Conservation (phyloP, 2,888 invertebrate genomes). For the Epirrhoe alternata region DNA sequence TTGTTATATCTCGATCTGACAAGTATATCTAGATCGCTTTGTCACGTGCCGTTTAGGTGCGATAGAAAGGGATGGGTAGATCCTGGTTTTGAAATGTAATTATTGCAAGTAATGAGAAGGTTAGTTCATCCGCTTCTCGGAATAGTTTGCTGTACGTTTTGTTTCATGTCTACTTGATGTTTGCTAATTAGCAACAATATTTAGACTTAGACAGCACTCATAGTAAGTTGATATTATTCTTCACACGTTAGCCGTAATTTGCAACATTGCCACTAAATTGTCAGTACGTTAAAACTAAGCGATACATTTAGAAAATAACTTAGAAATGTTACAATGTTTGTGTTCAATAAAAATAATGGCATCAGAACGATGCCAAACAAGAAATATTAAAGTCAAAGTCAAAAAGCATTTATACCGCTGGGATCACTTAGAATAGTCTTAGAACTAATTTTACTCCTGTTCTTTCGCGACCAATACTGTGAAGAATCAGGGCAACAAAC, state of each 20-base stretch:
- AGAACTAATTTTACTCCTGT: too few species aligned
- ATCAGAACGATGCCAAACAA: too few species aligned
- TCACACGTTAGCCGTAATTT: conserved; percentile 3
- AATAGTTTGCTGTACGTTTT: conserved; percentile 57
- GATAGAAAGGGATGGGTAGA: conserved; percentile 59
- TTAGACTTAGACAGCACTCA: neutral
- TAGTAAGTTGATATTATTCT: conserved; percentile 6
- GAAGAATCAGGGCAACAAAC: too few species aligned
- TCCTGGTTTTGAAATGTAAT: conserved; percentile 68
- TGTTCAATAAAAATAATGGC: too few species aligned
- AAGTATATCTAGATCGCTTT: conserved; percentile 71
- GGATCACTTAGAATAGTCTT: too few species aligned
- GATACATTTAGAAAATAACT: neutral
- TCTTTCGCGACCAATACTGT: too few species aligned
- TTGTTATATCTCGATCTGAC: conserved; percentile 73
- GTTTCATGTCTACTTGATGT: conserved; percentile 7
- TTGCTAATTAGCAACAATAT: conserved; percentile 8
- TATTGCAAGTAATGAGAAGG: conserved; percentile 67
- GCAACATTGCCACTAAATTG: conserved; percentile 1
- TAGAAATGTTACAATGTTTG: too few species aligned
- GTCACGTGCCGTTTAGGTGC: conserved; percentile 60
- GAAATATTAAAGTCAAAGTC: too few species aligned
- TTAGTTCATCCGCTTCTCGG: conserved; percentile 53
- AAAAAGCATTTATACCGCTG: too few species aligned
- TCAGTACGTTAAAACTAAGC: neutral